Conservation (phyloP, 1,140 invertebrate genomes). For the Zaprionus inermis region DNA sequence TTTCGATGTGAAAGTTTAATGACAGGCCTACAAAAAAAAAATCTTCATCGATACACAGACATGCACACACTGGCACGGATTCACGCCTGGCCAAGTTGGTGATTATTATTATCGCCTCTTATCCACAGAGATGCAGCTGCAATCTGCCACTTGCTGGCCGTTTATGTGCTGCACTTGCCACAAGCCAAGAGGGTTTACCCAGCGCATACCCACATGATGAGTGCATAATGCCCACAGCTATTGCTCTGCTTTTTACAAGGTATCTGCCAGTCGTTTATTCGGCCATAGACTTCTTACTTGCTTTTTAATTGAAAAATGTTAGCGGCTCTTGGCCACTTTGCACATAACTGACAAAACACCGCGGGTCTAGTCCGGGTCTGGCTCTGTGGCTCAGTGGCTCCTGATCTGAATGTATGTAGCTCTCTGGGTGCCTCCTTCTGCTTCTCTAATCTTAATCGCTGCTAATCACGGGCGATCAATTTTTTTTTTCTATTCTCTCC, state of each 20-base stretch:
- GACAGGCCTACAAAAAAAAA: constrained; percentile 59
- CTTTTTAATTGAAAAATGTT: constrained; percentile 81
- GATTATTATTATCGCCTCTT: constrained; percentile 71
- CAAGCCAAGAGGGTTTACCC: neutral
- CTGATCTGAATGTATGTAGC: constrained; percentile 8
- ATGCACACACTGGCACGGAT: neutral
- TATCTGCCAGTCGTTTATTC: constrained; percentile 45
- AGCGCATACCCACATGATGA: neutral
- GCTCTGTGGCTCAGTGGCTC: constrained; percentile 19
- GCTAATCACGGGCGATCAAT: constrained; percentile 80
- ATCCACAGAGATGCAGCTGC: constrained; percentile 68
- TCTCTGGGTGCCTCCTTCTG: constrained; percentile 31
- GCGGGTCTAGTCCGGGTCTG: constrained; percentile 64
- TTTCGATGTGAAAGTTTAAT: constrained; percentile 75
- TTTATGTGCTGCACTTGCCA: constrained; percentile 26
- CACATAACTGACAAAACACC: constrained; percentile 81
- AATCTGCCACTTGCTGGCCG: constrained; percentile 52
- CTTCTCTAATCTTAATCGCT: constrained; percentile 80
- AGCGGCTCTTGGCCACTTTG: constrained; percentile 78
- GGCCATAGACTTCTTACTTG: constrained; percentile 41
- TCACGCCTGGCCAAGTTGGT: constrained; percentile 35
- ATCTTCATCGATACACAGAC: constrained; percentile 12
- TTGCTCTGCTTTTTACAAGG: constrained; percentile 19
- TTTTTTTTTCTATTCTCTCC: constrained; percentile 44
- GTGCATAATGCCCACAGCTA: neutral